Percentiles rank a stretch among this genome's conserved stretches.
Conservation (phyloP, 2,888 invertebrate species). For the Meta bourneti region DNA sequence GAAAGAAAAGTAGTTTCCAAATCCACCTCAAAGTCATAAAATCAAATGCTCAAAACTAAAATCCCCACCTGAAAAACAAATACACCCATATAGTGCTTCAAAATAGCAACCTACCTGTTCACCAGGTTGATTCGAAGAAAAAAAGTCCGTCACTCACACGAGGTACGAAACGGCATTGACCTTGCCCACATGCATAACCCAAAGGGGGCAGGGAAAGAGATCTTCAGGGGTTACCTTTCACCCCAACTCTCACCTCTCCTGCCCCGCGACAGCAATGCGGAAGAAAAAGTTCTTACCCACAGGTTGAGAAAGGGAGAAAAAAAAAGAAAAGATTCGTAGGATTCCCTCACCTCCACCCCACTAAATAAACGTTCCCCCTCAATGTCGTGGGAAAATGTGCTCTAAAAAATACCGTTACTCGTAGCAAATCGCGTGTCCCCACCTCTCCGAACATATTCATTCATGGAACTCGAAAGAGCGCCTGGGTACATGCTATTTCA, state of each 20-base stretch:
- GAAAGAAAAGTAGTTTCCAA: too few relatives aligned
- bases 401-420: conserved; percentile 61
- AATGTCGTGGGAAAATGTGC: conserved; percentile 57
- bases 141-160: not conserved
- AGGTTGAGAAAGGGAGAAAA: conserved; percentile 17
- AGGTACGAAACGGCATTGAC: conserved; percentile 54
- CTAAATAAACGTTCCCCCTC: conserved; percentile 51
- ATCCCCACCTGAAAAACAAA: not conserved
- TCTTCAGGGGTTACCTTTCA: conserved; percentile 11
- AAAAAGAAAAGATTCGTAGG: not conserved
- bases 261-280: conserved; percentile 51
- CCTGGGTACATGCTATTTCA: not conserved
- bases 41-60: too few relatives aligned
- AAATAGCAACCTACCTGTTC: not conserved
- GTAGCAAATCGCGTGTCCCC: not conserved
- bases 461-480: conserved; percentile 31
- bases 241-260: conserved; percentile 68
- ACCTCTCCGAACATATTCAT: conserved; percentile 46
- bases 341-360: conserved; percentile 9
- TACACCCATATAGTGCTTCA: not conserved
- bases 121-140: not conserved
- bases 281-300: conserved; percentile 66
- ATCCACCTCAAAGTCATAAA: too few relatives aligned
- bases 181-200: conserved; percentile 44
- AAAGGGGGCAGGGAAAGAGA: conserved; percentile 19